Base-by-base conservation (phyloP, 2,113 vertebrate genomes). In the Caranx melampygus region DNA sequence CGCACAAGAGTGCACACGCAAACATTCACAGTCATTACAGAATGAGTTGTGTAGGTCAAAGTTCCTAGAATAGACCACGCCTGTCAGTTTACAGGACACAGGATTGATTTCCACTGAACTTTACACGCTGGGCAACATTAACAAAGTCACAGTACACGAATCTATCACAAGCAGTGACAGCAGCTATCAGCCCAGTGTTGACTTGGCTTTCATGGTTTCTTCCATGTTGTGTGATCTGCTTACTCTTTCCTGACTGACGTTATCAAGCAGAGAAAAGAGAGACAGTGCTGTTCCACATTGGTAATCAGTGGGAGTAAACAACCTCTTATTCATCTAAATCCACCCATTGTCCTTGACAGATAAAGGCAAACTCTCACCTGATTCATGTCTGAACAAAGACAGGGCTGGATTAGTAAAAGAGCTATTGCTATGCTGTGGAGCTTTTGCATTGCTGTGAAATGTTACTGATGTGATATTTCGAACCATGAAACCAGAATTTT, bases 51-150 rank as follows among this genome's bases (percentile, higher is more conserved):
- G 42, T 1, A 7, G 88, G 72, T 86, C 89, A 86, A 69, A 89
- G 86, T 85, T 86, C 80, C 35, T 9, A 11, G 35, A 47, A 37
- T 20, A 77, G 40, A 33, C 74, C 83, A 83, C 52, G 55, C 83
- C 88, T 76, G 61, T 55, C 60, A 52, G 51, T 83, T 82, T 81
- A 69, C 78, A 82, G 54, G 72, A 71, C 76, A 69, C 68, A 79
- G 13, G 49, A 74, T 79, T 82, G 81, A 89, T 88, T 83, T 72
- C 44, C 74, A 83, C 74, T 93, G 90, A 88, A 92, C 92, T 93
- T 93, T 87, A 87, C 75, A 85, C 90, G 21, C 71, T 78, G 75
- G 16, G 12, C 59, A 74, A 81, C 77, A 83, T 82, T 84, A 88
- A 92, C 89, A 86, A 81, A 82, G 81, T 92, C 83, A 57, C 47